Conservation (phyloP, 1,140 invertebrate genomes). For the Leptoteleia sp. region DNA sequence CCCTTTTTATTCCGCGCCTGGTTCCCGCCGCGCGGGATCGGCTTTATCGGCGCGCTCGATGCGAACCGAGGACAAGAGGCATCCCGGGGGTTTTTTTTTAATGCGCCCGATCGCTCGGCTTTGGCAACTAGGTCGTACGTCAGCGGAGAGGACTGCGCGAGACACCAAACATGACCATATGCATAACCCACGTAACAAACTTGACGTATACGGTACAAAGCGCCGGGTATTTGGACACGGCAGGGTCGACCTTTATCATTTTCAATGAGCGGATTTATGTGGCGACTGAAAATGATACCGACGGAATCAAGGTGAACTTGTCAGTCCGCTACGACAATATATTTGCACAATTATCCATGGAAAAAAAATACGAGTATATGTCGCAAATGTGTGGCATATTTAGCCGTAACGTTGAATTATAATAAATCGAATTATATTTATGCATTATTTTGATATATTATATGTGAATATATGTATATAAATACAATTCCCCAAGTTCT, state of each 20-base stretch:
- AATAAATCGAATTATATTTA: no score
- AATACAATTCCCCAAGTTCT: no score
- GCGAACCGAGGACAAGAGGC: slow-evolving; percentile 31
- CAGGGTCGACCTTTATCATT: slow-evolving; percentile 48
- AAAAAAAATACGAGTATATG: no score
- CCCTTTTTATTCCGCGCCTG: slow-evolving; percentile 5
- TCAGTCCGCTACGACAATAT: background rate
- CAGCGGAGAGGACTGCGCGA: slow-evolving; percentile 67
- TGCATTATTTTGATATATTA: no score
- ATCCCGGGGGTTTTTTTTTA: slow-evolving; percentile 52
- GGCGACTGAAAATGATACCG: slow-evolving; percentile 16
- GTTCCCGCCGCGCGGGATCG: slow-evolving; percentile 12
- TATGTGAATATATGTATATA: no score
- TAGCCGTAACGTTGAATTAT: no score
- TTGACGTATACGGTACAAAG: slow-evolving; percentile 71
- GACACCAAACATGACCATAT: slow-evolving; percentile 64
- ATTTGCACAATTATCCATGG: no score
- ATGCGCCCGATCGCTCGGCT: slow-evolving; percentile 43
- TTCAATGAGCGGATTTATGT: slow-evolving; percentile 41
- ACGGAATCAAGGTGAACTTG: slow-evolving; percentile 32
- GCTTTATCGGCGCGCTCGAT: slow-evolving; percentile 21
- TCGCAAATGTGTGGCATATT: no score
- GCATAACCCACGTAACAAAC: slow-evolving; percentile 71
- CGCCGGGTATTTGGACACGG: slow-evolving; percentile 36
- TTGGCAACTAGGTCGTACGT: slow-evolving; percentile 73